phyloP scores from a whole-genome alignment of 2,113 vertebrate species.

The Cervus canadensis region DNA sequence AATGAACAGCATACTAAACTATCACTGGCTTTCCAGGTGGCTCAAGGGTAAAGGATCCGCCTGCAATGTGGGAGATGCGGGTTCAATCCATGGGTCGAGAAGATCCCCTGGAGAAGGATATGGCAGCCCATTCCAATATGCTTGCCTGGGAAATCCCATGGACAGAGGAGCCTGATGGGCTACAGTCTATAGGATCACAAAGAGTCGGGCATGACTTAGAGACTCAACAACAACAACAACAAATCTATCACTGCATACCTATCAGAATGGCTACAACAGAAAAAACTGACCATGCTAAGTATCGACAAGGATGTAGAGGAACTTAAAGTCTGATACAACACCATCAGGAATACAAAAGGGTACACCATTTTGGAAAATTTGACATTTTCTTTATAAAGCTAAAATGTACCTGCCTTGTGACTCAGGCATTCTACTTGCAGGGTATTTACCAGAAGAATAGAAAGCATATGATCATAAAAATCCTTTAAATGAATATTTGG shows the following conservation, averaged over 20 bases:
- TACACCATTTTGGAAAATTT: neutral
- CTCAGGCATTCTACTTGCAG: neutral
- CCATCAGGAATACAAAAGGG: neutral
- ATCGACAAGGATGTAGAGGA: neutral
- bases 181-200: neutral
- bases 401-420: neutral
- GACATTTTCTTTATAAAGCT: neutral
- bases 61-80: fast-evolving
- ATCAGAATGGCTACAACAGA: neutral
- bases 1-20: neutral
- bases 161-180: neutral
- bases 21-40: neutral
- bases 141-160: neutral
- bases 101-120: neutral
- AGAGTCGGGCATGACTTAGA: neutral
- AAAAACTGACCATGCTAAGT: neutral
- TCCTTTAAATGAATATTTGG: neutral
- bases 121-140: neutral
- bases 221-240: neutral
- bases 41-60: neutral
- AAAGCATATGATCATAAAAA: neutral
- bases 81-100: fast-evolving
- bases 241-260: neutral
- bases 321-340: neutral
- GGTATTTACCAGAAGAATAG: neutral